Percentiles rank a stretch among this genome's conserved stretches.
Evolutionary conservation across 1,140 invertebrate species (phyloP).

Genomic region (Mizuhopecten yessoensis): DNA sequence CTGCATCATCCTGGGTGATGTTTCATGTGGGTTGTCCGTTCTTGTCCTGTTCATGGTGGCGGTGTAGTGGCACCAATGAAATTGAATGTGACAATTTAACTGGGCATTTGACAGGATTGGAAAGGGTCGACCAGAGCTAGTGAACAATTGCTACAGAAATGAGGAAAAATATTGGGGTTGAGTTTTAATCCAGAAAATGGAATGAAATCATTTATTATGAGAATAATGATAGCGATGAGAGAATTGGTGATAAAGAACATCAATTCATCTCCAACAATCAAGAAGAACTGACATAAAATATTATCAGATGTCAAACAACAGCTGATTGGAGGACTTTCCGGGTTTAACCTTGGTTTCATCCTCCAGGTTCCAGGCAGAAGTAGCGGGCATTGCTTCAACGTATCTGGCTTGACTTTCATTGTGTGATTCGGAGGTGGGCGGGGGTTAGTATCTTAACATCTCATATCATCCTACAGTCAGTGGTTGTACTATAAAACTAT

Average conservation of each 20-base stretch:
- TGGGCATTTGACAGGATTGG: conserved; percentile 6
- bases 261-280: conserved; percentile 17
- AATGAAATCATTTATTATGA: conserved; percentile 40
- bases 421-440: too few species aligned
- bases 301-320: neutral
- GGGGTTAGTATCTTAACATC: too few species aligned
- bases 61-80: neutral
- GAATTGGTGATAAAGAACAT: neutral
- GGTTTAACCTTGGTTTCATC: too few species aligned
- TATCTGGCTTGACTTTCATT: too few species aligned
- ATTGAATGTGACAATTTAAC: conserved; percentile 7
- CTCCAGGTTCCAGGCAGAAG: too few species aligned
- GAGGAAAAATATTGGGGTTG: neutral
- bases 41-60: neutral
- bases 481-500: too few species aligned
- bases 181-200: conserved; percentile 28
- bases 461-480: too few species aligned
- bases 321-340: too few species aligned
- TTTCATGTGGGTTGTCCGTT: neutral
- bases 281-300: conserved; percentile 10
- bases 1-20: neutral
- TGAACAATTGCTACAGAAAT: neutral
- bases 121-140: neutral
- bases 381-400: too few species aligned
- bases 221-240: neutral